phyloP scores from a whole-genome alignment of 2,888 invertebrate species.

The Melinopterus prodromus region DNA sequence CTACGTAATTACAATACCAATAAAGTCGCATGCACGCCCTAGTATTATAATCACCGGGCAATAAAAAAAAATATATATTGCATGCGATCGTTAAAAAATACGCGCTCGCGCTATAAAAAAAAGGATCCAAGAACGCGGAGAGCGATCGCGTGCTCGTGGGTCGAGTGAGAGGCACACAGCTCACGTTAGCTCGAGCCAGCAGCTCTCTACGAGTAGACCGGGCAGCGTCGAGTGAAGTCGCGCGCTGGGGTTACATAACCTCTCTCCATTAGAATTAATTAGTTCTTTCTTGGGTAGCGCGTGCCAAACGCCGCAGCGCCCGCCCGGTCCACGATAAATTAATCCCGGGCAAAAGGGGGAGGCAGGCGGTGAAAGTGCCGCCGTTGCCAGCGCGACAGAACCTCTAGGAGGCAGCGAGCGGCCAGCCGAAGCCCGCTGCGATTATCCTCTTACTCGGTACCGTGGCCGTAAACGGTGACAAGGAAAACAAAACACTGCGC shows the following conservation, averaged over 20 bases:
- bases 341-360: background rate
- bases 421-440: background rate
- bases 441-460: background rate
- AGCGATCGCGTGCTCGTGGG: background rate
- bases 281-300: constrained; percentile 55
- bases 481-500: constrained; percentile 4
- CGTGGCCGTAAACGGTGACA: background rate
- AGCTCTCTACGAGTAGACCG: background rate
- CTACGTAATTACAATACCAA: background rate
- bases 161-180: constrained; percentile 4
- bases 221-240: constrained; percentile 8
- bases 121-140: background rate
- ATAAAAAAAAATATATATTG: background rate
- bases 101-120: background rate
- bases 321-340: constrained; percentile 14
- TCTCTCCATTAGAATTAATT: constrained; percentile 56
- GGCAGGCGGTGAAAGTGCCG: background rate
- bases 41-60: background rate
- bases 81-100: constrained; percentile 4
- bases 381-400: background rate
- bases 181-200: background rate
- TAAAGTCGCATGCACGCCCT: background rate
- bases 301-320: constrained; percentile 46
- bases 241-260: constrained; percentile 50
- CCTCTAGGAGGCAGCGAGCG: background rate